Base-by-base conservation (phyloP, 2,797 vertebrate genomes). In the Syngnathus acus region DNA sequence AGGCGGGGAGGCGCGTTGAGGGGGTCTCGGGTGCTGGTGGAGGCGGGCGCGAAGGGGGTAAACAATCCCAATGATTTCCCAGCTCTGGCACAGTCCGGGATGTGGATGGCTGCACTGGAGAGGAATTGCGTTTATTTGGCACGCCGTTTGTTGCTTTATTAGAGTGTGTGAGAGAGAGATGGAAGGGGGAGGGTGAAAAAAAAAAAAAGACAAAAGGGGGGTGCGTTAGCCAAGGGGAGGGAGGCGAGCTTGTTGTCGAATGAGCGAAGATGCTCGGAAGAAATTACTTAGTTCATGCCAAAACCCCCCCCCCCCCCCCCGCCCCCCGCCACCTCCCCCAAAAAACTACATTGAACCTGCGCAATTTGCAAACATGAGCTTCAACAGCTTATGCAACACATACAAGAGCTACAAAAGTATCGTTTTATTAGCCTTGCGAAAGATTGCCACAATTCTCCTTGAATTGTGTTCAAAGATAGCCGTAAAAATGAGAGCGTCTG, bases 21-120 rank as follows among this genome's bases (percentile, higher is more conserved):
- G 42, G 65, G 48, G 65, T 51, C 67, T 19, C 21, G 17, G 10
- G 45, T 38, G 40, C 17, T 4, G 47, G n/a, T 42, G 6, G 62
- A 6, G 54, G 11, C 16, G 26, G 62, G 45, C 9, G 64, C 54
- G n/a, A 39, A 62, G 71, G 76, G 77, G 78, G 77, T 82, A 84
- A 86, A 87, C 82, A 88, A 86, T 88, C 82, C 78, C 85, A 81
- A 78, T 90, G 88, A 90, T 90, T 90, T 89, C 83, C 86, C 87
- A 76, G 84, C 88, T 85, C 90, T 87, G 87, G 89, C 86, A 89
- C 77, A 45, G 85, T 85, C 81, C 81, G 75, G 79, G 86, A 88
- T 85, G 85, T 86, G 88, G 85, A 88, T 88, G 87, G 83, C 84
- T 89, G 88, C 86, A 87, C 86, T 86, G 88, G 83, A 87, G 85